These are phyloP conservation scores for Lordiphosa mommai DNA, from an alignment of 1,140 invertebrate genomes.

Conservation along the genomic window DNA sequence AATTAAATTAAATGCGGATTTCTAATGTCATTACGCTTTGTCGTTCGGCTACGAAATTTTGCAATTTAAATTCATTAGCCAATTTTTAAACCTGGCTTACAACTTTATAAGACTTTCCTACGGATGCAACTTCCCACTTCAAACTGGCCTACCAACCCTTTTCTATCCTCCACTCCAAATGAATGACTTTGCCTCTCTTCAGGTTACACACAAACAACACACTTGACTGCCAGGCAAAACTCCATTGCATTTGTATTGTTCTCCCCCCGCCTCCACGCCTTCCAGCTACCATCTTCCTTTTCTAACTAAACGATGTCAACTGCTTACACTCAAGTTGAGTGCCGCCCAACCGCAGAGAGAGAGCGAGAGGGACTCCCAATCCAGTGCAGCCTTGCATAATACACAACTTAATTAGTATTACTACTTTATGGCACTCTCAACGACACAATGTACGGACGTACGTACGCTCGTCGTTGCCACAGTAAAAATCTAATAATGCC, in stretches of 20 bases:
- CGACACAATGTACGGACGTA: not conserved
- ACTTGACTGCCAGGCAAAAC: slow-evolving; percentile 29
- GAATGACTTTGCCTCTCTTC: not conserved
- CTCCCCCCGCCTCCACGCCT: not conserved
- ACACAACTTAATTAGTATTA: slow-evolving; percentile 78
- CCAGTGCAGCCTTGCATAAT: slow-evolving; percentile 58
- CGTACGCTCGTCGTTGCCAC: not conserved
- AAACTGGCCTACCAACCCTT: too few species aligned
- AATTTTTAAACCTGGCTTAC: too few species aligned
- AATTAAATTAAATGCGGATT: too few species aligned
- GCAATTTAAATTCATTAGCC: too few species aligned
- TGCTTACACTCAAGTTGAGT: slow-evolving; percentile 48
- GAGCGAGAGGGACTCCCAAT: not conserved
- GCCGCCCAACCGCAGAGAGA: slow-evolving; percentile 16
- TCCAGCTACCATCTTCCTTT: slow-evolving; percentile 21
- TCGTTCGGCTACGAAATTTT: too few species aligned
- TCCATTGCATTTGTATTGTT: slow-evolving; percentile 10
- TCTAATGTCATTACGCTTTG: too few species aligned
- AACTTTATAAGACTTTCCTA: too few species aligned
- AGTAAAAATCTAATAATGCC: slow-evolving; percentile 64
- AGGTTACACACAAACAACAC: slow-evolving; percentile 34
- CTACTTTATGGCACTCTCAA: slow-evolving; percentile 70
- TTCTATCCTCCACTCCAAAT: too few species aligned
- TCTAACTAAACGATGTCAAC: slow-evolving; percentile 67
- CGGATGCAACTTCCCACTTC: too few species aligned